Evolutionary conservation across 2,113 vertebrate species (phyloP).

Genomic region (Columba livia): DNA sequence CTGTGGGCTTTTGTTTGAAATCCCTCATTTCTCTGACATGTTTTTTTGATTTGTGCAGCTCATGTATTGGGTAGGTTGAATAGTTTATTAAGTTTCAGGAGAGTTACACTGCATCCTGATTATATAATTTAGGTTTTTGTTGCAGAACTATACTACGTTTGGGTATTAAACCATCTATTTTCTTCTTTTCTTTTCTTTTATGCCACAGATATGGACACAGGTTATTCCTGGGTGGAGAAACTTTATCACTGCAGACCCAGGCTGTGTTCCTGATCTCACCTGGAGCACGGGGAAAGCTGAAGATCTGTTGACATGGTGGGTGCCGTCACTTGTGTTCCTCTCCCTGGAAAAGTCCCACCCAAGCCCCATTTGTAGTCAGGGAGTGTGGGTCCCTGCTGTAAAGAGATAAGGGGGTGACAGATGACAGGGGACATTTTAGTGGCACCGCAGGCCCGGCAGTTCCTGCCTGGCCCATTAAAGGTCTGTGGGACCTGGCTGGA

Average conservation of each 20-base stretch:
- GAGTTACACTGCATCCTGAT: not conserved
- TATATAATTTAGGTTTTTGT: not conserved
- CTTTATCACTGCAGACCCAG: not conserved
- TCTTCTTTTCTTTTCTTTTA: no score
- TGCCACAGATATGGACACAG: fast-evolving
- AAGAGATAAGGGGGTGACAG: not conserved
- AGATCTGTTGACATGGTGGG: fast-evolving
- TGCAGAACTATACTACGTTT: not conserved
- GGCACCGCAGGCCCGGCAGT: not conserved
- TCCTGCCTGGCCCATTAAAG: fast-evolving
- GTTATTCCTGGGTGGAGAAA: not conserved
- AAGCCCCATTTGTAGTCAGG: not conserved
- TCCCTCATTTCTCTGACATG: not conserved
- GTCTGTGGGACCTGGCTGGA: not conserved
- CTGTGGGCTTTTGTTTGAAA: not conserved
- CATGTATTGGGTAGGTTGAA: not conserved
- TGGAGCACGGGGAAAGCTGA: fast-evolving
- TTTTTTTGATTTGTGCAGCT: not conserved
- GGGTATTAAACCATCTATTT: not conserved
- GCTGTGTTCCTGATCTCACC: not conserved
- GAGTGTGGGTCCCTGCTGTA: not conserved
- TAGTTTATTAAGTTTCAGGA: not conserved
- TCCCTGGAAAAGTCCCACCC: not conserved
- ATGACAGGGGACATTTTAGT: not conserved
- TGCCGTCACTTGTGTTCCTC: not conserved